Evolutionary conservation across 1,140 invertebrate species (phyloP), one percentile per base, ranked within the genome.

Genomic region (Ceratina calcarata): DNA sequence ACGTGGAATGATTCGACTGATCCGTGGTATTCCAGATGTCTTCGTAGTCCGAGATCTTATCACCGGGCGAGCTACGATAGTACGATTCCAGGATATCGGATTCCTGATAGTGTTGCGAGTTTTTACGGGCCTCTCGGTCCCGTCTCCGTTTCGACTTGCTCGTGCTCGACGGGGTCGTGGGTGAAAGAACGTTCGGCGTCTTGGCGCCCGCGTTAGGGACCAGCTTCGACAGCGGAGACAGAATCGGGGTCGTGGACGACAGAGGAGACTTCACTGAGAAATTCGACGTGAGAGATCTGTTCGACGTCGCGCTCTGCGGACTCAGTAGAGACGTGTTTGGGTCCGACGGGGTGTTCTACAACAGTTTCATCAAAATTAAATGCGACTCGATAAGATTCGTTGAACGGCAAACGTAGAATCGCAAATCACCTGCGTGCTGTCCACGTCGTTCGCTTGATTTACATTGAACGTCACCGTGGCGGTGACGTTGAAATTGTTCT

Each of bases 11-110:
- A 69, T 90, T 92, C 27, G 91, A 92, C 51, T 91, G 90, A 22
- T 91, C 92, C 37, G 89, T 94, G 89, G 90, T 94, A 87, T 92
- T 97, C 98, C 98, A 99, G 80, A 99, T 96, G 90, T 99, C 98
- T 93, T 99, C 98, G 90, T 99, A 99, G 92, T 99, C 98, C 77
- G 97, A 98, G 27, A 97, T 95, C 93, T 98, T 98, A 89, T 99
- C 98, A 62, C 96, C 96, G 10, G 98, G 93, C 8, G 96, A 97
- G 90, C 97, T 98, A 78, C 96, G 94, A 87, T 97, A 98, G 90
- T 98, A 98, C 27, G 96, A 97, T 89, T 97, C 97, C 60, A 97
- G 91, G 67, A 97, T 97, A 89, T 97, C 96, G 10, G 96, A 97
- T 87, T 97, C 96, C 91, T 96, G 94, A 86, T 96, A 96, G 78